Evolutionary conservation across 1,140 invertebrate genomes (phyloP), one percentile per base, ranked within the genome.

Genomic region (Ceratoteleas bidentatus): DNA sequence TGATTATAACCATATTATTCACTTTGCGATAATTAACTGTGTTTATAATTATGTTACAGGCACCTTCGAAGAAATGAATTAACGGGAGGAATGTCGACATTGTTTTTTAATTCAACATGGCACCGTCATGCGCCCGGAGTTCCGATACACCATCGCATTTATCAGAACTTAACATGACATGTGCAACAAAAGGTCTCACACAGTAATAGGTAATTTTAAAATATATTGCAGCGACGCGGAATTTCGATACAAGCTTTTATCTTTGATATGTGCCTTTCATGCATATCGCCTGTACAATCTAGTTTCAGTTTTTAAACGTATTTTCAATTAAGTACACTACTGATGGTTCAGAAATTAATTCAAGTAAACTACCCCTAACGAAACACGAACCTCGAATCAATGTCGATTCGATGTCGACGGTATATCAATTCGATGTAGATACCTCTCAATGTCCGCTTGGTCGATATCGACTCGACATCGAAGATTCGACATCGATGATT

Each of bases 101-200:
- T 87, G 84, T 85, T 82, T 73, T 82, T 81, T 77, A 66, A 81
- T 83, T 83, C 85, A 85, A 86, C 84, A 88, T 45, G 88, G 88
- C 85, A 87, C 83, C 80, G 83, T 82, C 82, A 76, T 87, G 86
- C 81, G 85, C 74, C 81, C 74, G 74, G 77, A 78, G 78, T 72
- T 74, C 64, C 79, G 77, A 81, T 83, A 75, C 81, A 84, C 69
- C 80, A 70, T 74, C 57, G 58, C 72, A 77, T 77, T 72, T 82
- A 83, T 83, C 80, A 81, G 84, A 83, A 72, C 80, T 85, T 88
- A 86, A 85, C 85, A 85, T 87, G 85, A 86, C 85, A 87, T 88
- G 87, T 86, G 81, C 83, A 84, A 83, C 83, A 84, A 86, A 80
- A 83, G 82, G 58, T 69, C 81, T 80, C 65, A 64, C 66, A 83